phyloP scores from a whole-genome alignment of 2,113 vertebrate species.

The Mola mola region DNA sequence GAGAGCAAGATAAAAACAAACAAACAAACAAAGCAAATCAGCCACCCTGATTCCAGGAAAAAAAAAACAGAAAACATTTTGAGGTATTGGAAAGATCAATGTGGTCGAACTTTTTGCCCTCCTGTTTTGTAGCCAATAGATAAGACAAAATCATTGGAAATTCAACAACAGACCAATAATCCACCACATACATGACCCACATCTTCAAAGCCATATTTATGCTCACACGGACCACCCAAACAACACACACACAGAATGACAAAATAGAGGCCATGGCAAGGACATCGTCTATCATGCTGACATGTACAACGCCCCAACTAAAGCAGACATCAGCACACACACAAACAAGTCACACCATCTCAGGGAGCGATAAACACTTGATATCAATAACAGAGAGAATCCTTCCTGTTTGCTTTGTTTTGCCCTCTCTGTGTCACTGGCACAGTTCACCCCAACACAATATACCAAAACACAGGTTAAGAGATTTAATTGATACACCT shows the following conservation, averaged over 20 bases:
- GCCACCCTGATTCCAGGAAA: conserved; percentile 8
- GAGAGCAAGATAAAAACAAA: no score
- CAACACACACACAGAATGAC: conserved; percentile 22
- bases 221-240: conserved; percentile 30
- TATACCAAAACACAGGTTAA: background rate
- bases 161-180: conserved; percentile 38
- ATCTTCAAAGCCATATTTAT: conserved; percentile 27
- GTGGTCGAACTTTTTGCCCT: conserved; percentile 11
- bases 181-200: conserved; percentile 1
- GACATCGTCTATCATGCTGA: conserved; percentile 58
- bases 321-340: conserved; percentile 22
- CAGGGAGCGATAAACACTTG: conserved; percentile 40
- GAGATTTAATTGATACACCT: background rate
- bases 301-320: conserved; percentile 28
- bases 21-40: conserved; percentile 6
- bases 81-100: conserved; percentile 17
- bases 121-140: conserved; percentile 15
- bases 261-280: conserved; percentile 46
- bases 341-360: conserved; percentile 19
- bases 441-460: background rate
- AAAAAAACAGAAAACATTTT: background rate
- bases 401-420: conserved; percentile 47
- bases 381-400: conserved; percentile 52
- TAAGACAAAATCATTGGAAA: conserved; percentile 16
- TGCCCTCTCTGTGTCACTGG: conserved; percentile 21